Evolutionary conservation across 2,888 invertebrate species (phyloP), one percentile per base, ranked within the genome.

Genomic region (Oligia strigilis): DNA sequence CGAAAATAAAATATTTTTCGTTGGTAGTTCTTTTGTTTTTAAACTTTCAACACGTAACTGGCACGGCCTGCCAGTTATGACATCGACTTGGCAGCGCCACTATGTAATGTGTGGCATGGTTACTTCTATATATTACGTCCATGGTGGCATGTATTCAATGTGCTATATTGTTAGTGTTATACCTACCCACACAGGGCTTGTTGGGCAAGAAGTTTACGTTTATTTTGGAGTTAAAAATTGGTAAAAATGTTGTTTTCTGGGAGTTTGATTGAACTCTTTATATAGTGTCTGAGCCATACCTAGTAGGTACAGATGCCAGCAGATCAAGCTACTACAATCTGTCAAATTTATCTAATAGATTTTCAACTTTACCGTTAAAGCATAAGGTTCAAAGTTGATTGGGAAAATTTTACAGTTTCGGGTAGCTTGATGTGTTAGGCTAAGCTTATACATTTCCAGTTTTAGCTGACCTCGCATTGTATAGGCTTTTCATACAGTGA

Each of bases 41-140:
- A 62, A 66, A 60, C 76, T 76, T 46, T 65, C 19, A 76, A 66
- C 71, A 62, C 43, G 76, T 69, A 69, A 78, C 79, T 80, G 80
- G 81, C 85, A 74, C 66, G 70, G 70, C 43, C 64, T 76, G 79
- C 65, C 72, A 72, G 86, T 81, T 86, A 80, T 76, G 86, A 88
- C 81, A 80, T 72, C 29, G 69, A 83, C 78, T 85, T 85, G 88
- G 84, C 87, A 88, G 46, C 88, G 23, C 17, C 52, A 58, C 65
- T 69, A 29, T 49, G 72, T 71, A 62, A 29, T 55, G 75, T 71
- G 52, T 69, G 79, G 62, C 75, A 82, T 74, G 60, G 29, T 29
- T 29, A 29, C 29, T 29, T 29, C 29, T 29, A 29, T 29, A 29
- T 29, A 29, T 29, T 29, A 29, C 29, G 29, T 29, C 29, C 29